A percentile compares a stretch with the other conserved stretches of the same genome.
Evolutionary conservation across 2,888 invertebrate genomes (phyloP).

Genomic region (Microctonus aethiopoides): DNA sequence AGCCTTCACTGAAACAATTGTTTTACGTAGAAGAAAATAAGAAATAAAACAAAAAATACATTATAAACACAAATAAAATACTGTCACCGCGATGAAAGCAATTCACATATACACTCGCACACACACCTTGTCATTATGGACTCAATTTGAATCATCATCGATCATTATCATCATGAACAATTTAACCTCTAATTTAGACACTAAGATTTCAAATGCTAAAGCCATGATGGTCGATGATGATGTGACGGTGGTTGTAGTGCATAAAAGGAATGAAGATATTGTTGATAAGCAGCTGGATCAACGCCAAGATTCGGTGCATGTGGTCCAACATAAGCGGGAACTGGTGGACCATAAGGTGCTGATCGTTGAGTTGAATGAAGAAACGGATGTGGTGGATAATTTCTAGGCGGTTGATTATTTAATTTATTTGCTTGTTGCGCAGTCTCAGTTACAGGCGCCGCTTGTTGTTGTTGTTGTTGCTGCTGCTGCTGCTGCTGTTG

Average conservation of each 20-base stretch:
- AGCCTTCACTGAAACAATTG: background rate
- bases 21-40: background rate
- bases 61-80: background rate
- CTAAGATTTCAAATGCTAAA: slow-evolving; percentile 57
- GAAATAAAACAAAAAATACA: background rate
- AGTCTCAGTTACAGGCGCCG: slow-evolving; percentile 49
- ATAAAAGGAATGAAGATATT: slow-evolving; percentile 63
- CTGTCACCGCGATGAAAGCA: background rate
- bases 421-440: slow-evolving; percentile 58
- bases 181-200: slow-evolving; percentile 30
- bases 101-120: background rate
- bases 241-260: slow-evolving; percentile 63
- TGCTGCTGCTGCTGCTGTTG: slow-evolving; percentile 54
- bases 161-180: background rate
- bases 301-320: slow-evolving; percentile 61
- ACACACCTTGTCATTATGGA: background rate
- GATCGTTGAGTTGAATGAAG: slow-evolving; percentile 61
- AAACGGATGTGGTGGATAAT: slow-evolving; percentile 62
- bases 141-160: background rate
- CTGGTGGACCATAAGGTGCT: slow-evolving; percentile 60
- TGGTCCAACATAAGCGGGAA: slow-evolving; percentile 61
- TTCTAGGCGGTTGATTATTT: slow-evolving; percentile 57
- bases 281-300: slow-evolving; percentile 64
- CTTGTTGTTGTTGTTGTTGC: slow-evolving; percentile 53
- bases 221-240: slow-evolving; percentile 64